Evolutionary conservation across 2,888 invertebrate genomes (phyloP), one percentile per base, ranked within the genome.

Genomic region (Pseudococcus longispinus): DNA sequence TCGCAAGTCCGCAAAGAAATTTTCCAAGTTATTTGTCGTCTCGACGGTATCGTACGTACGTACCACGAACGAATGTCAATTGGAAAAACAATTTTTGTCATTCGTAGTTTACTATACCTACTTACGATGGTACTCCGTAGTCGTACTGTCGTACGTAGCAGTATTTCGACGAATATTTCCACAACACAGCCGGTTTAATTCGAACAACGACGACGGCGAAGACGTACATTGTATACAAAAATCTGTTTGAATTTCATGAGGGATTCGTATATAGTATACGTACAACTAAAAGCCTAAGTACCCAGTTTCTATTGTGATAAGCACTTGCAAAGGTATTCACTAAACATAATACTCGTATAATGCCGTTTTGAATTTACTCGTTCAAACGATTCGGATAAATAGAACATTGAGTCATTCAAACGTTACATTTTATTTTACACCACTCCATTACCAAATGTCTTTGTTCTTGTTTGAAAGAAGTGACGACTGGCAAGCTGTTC

Each of bases 331-430:
- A 80, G 42, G 77, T 42, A 80, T 80, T 80, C 77, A 80, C 77
- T 80, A 80, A 80, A 80, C 77, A 80, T 80, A 80, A 80, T 80
- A 80, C 77, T 80, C 60, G 55, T 84, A 84, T 55, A 84, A 84
- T 55, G 84, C 60, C 37, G 60, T 60, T 84, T 84, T 60, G 55
- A 84, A 84, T 84, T 51, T 84, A 84, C 60, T 84, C 32, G 60
- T 84, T 84, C 84, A 84, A 60, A 55, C 84, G 84, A 32, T 55
- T 84, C 55, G 84, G 37, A 84, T 84, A 84, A 84, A 60, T 84
- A 84, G 84, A 84, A 84, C 44, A 84, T 60, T 60, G 55, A 84
- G 32, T 51, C 60, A 84, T 55, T 55, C 84, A 83, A 83, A 83
- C 42, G 77, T 42, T 80, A 42, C 77, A 80, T 80, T 80, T 80